A percentile compares a stretch with the other conserved stretches of the same genome.
Evolutionary conservation across 2,113 vertebrate species (phyloP).

Genomic region (human (Homo sapiens)): DNA sequence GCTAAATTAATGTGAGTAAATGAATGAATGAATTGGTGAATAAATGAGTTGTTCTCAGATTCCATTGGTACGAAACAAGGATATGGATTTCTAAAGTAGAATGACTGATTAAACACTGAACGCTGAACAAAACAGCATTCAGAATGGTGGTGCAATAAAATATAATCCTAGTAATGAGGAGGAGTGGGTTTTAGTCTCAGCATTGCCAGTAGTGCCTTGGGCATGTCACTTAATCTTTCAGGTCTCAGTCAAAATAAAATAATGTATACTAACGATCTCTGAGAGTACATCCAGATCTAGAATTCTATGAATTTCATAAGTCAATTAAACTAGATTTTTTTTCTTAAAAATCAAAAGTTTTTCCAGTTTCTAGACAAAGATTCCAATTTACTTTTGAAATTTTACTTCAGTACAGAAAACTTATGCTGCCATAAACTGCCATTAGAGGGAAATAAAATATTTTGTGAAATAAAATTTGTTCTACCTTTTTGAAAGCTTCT

Average conservation of each 20-base stretch:
- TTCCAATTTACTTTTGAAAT: neutral
- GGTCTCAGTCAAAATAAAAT: slow-evolving; percentile 20
- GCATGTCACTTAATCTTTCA: neutral
- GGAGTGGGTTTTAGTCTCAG: neutral
- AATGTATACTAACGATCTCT: neutral
- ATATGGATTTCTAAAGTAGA: neutral
- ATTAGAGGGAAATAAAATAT: neutral
- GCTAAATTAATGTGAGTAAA: neutral
- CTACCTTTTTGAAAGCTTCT: neutral
- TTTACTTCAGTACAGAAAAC: neutral
- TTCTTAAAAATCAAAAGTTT: neutral
- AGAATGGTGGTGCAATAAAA: neutral
- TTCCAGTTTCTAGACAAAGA: neutral
- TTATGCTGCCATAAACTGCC: neutral
- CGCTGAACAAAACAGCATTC: neutral
- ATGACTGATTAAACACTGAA: neutral
- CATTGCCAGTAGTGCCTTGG: neutral
- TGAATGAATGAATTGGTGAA: neutral
- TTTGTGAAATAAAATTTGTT: neutral
- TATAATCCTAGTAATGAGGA: neutral
- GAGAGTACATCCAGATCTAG: neutral
- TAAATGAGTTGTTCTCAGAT: neutral
- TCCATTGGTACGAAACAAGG: neutral
- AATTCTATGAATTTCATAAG: neutral
- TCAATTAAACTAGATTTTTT: neutral